These are phyloP conservation scores for Micromussa lordhowensis DNA, from an alignment of 92 coral and sea anemone genomes.

Conservation along the genomic window DNA sequence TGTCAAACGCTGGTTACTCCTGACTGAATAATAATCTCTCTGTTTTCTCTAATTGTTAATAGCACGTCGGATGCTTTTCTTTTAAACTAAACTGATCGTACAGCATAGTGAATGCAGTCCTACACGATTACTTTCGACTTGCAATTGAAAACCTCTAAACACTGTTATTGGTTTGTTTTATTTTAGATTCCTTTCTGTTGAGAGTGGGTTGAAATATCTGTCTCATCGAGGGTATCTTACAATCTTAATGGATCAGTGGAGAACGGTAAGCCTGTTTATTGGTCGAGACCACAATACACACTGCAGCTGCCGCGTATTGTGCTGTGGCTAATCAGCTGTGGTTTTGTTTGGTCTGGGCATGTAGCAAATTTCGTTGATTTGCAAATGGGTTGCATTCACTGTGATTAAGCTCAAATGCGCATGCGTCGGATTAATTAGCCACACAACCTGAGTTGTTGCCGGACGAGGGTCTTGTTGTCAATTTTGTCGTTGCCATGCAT, in stretches of 20 bases:
- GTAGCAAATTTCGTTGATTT: not conserved
- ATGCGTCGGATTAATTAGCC: not conserved
- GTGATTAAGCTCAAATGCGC: not conserved
- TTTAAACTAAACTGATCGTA: not conserved
- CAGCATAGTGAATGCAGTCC: not conserved
- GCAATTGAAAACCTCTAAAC: not conserved
- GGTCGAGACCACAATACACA: not conserved
- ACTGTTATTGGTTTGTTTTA: not conserved
- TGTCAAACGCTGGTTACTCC: not conserved
- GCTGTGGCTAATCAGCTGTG: no score
- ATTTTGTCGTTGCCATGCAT: not conserved
- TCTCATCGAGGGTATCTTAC: conserved; percentile 75
- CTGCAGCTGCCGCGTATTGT: not conserved
- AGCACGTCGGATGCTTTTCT: no score
- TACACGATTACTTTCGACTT: not conserved
- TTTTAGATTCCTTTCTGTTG: conserved; percentile 94
- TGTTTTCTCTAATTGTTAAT: no score
- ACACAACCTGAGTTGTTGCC: not conserved
- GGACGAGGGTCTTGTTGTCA: no score
- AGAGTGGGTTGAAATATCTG: conserved; percentile 86
- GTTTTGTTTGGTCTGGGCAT: not conserved
- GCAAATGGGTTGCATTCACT: not conserved
- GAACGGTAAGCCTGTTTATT: conserved; percentile 62
- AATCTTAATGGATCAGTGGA: conserved; percentile 85
- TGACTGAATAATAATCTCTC: not conserved